These are phyloP conservation scores for Oryctes rhinoceros DNA, from an alignment of 1,140 invertebrate species.

Conservation along the genomic window DNA sequence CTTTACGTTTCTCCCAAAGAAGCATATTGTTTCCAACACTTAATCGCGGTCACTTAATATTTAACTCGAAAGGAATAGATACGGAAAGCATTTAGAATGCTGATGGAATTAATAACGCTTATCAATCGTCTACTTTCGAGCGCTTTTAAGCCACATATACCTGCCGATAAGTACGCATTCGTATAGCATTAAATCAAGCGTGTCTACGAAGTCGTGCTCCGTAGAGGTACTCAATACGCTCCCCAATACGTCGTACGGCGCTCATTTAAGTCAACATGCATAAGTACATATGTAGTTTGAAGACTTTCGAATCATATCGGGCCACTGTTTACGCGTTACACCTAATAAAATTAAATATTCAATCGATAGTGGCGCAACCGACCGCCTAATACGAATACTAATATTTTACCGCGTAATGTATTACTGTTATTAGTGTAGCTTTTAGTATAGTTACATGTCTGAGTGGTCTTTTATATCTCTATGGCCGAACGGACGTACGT, in stretches of 20 bases:
- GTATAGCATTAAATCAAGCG: too few relatives aligned
- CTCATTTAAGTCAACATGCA: too few relatives aligned
- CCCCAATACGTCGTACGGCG: too few relatives aligned
- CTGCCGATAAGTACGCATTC: too few relatives aligned
- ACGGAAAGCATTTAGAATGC: constrained; percentile 7
- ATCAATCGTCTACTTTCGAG: constrained; percentile 13
- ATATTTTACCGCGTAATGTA: constrained; percentile 15
- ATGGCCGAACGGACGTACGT: neutral
- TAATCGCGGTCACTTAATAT: constrained; percentile 19
- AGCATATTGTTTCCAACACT: neutral
- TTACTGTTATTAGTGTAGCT: constrained; percentile 18
- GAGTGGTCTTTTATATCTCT: constrained; percentile 10
- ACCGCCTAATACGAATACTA: constrained; percentile 5
- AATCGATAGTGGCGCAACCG: constrained; percentile 3
- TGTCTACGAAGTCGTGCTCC: too few relatives aligned
- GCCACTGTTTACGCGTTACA: constrained; percentile 5
- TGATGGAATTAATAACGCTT: constrained; percentile 23
- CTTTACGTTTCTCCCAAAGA: neutral
- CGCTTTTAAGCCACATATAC: constrained; percentile 6
- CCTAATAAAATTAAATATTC: constrained; percentile 23
- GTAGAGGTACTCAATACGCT: too few relatives aligned
- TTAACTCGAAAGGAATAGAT: constrained; percentile 18
- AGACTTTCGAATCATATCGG: neutral
- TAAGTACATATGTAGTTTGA: neutral
- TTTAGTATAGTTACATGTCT: neutral